A percentile compares a stretch with the other conserved stretches of the same genome.
These are phyloP conservation scores for Drosophila miranda DNA, from an alignment of 1,140 invertebrate genomes.

Conservation along the genomic window DNA sequence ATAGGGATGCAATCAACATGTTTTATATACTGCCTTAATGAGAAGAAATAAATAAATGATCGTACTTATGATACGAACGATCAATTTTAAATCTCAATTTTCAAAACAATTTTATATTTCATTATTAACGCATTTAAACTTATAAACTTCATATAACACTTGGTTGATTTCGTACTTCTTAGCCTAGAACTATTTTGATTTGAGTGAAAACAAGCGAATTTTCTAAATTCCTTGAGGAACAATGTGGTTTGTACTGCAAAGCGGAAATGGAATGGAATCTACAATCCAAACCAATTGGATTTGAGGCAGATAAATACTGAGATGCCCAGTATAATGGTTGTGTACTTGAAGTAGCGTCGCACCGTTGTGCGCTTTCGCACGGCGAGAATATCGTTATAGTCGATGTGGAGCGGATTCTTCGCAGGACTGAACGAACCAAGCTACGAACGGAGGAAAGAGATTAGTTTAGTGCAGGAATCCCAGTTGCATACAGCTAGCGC, in stretches of 20 bases:
- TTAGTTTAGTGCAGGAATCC: neutral
- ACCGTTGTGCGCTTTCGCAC: constrained; percentile 72
- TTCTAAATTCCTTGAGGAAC: constrained; percentile 16
- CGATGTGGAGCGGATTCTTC: constrained; percentile 67
- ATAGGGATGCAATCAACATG: too few relatives aligned
- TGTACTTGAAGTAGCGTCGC: constrained; percentile 72
- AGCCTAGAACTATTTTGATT: constrained; percentile 56
- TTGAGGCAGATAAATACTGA: constrained; percentile 77
- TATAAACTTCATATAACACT: constrained; percentile 32
- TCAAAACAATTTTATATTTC: constrained; percentile 5
- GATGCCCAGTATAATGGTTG: constrained; percentile 69
- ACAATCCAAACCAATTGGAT: constrained; percentile 62
- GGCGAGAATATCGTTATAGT: constrained; percentile 69
- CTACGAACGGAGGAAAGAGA: constrained; percentile 29
- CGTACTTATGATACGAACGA: too few relatives aligned
- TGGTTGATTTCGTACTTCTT: constrained; percentile 19
- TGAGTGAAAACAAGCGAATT: constrained; percentile 16
- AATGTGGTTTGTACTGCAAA: constrained; percentile 36
- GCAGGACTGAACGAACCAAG: constrained; percentile 71
- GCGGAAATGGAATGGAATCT: neutral
- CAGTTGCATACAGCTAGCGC: neutral
- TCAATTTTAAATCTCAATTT: too few relatives aligned
- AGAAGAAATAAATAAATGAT: too few relatives aligned
- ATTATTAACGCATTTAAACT: constrained; percentile 21
- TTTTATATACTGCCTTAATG: too few relatives aligned